phyloP scores from a whole-genome alignment of 2,113 vertebrate species.

The Petaurus breviceps region DNA sequence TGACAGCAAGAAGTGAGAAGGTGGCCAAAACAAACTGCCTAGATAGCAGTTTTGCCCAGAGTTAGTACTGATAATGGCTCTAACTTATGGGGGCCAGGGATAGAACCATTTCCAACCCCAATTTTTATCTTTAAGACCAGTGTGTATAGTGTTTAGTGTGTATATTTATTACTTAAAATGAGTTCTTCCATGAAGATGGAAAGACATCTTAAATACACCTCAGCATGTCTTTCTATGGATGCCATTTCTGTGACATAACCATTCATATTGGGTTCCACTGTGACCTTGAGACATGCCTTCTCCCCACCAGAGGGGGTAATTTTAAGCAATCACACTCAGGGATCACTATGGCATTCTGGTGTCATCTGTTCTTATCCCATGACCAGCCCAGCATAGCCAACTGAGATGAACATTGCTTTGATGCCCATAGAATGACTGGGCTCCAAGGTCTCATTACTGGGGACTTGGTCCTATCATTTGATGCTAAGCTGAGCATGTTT shows the following conservation, averaged over 20 bases:
- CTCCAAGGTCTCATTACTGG: background rate
- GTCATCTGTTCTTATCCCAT: background rate
- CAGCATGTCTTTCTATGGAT: background rate
- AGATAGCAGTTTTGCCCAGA: background rate
- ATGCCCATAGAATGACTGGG: background rate
- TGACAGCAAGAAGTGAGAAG: background rate
- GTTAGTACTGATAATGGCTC: background rate
- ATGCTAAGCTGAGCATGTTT: conserved; percentile 15
- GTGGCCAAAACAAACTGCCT: background rate
- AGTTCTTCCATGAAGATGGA: background rate
- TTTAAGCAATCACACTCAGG: background rate
- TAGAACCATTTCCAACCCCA: background rate
- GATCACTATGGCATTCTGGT: background rate
- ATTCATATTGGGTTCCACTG: background rate
- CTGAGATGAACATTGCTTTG: background rate
- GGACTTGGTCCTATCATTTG: background rate
- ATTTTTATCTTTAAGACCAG: background rate
- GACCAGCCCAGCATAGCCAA: background rate
- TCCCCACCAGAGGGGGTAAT: background rate
- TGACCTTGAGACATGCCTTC: background rate
- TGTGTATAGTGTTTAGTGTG: background rate
- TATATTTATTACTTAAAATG: background rate
- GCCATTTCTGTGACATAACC: background rate
- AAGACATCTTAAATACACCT: background rate
- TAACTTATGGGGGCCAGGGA: background rate